Base-by-base conservation (phyloP, 1,140 invertebrate genomes). In the Bombus balteatus region DNA sequence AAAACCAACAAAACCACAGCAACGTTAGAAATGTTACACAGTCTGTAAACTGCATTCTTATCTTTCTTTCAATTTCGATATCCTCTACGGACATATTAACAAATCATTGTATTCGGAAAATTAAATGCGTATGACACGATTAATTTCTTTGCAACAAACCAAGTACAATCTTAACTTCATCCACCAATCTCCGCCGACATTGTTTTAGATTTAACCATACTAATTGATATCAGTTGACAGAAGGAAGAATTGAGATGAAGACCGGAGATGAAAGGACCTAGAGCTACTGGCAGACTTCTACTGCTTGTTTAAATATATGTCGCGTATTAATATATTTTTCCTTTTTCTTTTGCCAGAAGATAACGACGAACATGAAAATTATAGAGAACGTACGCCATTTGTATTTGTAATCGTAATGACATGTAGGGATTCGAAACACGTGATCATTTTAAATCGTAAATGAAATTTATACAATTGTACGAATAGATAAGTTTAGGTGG, bases 1-100 rank as follows among this genome's bases (percentile, higher is more conserved):
- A 94, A 85, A 93, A 93, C 87, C 57, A 85, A 89, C 1, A 25
- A 25, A 53, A 77, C n/a, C 2, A 2, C 18, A n/a, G 32, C 4
- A 37, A 74, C 4, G 15, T 65, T 25, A 66, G 34, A 8, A 22
- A 22, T 15, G 13, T n/a, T n/a, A 9, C 28, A 8, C 12, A 1
- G 28, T 41, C 8, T 18, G 6, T n/a, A 6, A 6, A 18, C 6
- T n/a, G 2, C 1, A 28, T 70, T 28, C 22, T 10, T 28, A 25
- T 39, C 22, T 25, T 10, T 39, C 68, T 9, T 25, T 22, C 34
- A 3, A 34, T 68, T 34, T 68, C 13, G 5, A 18, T 6, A 6
- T 68, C 15, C 18, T 22, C 18, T 53, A 53, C 47, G 47, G 0
- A 53, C 18, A 18, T 8, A 53, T 22, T 25, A 68, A 34, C 2